Percentiles rank a stretch among this genome's conserved stretches.
These are phyloP conservation scores for Sphaeramia orbicularis DNA, from an alignment of 2,797 vertebrate genomes.

Conservation along the genomic window DNA sequence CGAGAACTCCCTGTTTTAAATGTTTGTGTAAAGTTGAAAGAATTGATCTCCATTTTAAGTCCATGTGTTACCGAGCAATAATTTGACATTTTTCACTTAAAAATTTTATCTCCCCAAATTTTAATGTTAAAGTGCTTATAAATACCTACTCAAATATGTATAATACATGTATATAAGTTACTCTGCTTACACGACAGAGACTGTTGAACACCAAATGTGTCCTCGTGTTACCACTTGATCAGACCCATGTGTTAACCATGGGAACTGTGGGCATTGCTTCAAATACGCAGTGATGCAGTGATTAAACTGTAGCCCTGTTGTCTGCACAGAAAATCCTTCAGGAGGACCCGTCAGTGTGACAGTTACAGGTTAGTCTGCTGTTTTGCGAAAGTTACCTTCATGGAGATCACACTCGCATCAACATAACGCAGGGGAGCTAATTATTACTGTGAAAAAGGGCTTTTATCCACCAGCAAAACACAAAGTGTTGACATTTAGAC, in stretches of 20 bases:
- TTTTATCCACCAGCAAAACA: slow-evolving; percentile 49
- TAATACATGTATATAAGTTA: too few relatives aligned
- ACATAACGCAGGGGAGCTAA: slow-evolving; percentile 48
- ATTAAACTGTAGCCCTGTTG: not conserved
- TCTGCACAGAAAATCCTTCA: not conserved
- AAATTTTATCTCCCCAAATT: too few relatives aligned
- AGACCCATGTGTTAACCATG: not conserved
- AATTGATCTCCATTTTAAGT: too few relatives aligned
- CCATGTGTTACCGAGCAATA: too few relatives aligned
- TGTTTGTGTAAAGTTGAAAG: too few relatives aligned
- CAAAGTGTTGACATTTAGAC: slow-evolving; percentile 52
- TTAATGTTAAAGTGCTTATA: too few relatives aligned
- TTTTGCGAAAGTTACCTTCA: slow-evolving; percentile 41
- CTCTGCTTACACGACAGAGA: too few relatives aligned
- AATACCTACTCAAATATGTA: too few relatives aligned
- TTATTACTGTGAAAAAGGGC: slow-evolving; percentile 39
- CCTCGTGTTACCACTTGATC: too few relatives aligned
- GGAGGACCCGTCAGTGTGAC: slow-evolving; percentile 5
- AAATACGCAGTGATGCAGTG: slow-evolving; percentile 9
- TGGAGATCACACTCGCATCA: slow-evolving; percentile 27
- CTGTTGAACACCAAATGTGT: too few relatives aligned
- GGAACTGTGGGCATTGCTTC: not conserved
- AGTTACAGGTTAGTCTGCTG: slow-evolving; percentile 13
- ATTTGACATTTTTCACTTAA: too few relatives aligned
- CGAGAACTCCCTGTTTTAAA: too few relatives aligned